Evolutionary conservation across 2,888 invertebrate species (phyloP), one percentile per base, ranked within the genome.

Genomic region (Sphaerophoria taeniata): DNA sequence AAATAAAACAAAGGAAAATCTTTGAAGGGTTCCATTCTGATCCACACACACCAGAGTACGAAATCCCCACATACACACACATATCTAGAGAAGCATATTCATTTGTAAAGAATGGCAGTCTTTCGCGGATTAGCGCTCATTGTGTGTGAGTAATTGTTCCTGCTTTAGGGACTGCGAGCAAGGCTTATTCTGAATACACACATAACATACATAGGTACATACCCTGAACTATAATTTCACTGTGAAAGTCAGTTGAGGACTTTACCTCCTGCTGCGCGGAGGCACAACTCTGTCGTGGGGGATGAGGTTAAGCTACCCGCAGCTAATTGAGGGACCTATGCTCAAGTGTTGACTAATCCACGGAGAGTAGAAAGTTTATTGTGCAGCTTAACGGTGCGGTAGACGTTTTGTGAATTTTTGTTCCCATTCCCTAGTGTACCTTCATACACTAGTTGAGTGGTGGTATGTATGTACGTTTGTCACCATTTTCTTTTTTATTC

Each of bases 321-420:
- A 63, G 81, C 81, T 81, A 81, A 81, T 81, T 76, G 76, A 81
- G 81, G 72, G 76, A 81, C 81, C 81, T 76, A 76, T 67, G 53
- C 80, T 80, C 75, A 84, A 84, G 80, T 80, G 84, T 80, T 80
- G 75, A 80, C 80, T 84, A 84, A 84, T 84, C 84, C 80, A 72
- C 69, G 55, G 80, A 60, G 80, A 80, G 84, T 75, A 71, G 67
- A 75, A 79, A 84, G 71, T 84, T 84, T 84, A 84, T 84, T 79
- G 84, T 84, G 58, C 71, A 79, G 79, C 79, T 80, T 84, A 84
- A 80, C 80, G 47, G 75, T 72, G 79, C 60, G 65, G 79, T 67
- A 69, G 80, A 72, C 55, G 55, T 84, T 6, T 72, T 34, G 24
- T 24, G 24, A 24, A 24, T 24, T 34, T 55, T 49, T 61, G 0